Base-by-base conservation (phyloP, 2,888 invertebrate species). In the Tetragonisca angustula region DNA sequence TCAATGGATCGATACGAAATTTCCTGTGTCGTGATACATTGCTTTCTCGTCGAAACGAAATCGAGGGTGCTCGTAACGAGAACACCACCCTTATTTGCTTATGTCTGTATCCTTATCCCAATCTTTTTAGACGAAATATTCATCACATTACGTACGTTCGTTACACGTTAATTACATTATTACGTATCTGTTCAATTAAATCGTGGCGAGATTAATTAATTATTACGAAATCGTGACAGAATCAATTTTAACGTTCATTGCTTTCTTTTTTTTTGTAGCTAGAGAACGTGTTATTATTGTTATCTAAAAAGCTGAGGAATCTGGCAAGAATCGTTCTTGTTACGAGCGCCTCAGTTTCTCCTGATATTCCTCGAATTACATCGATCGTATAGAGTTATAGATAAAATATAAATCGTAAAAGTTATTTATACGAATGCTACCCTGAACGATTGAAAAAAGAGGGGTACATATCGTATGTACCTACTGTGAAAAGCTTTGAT, bases 401-500 rank as follows among this genome's bases (percentile, higher is more conserved):
- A 5, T 59, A 21, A 70, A 68, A 69, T 64, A 69, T 27, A 56
- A 81, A 72, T 69, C 49, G 69, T 73, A 68, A 54, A 62, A 80
- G 67, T 71, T 73, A 73, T 73, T 72, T n/a, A 76, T 69, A 76
- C 76, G 73, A 69, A 83, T 76, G 72, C 76, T 76, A 76, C 62
- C 69, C 72, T 73, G 72, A 76, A 73, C 59, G 82, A 76, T 83
- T 56, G 83, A 83, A 32, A 73, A 68, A 71, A 73, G 71, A 36
- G 21, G 71, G 50, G 21, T 56, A 49, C 56, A 36, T 24, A n/a
- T 17, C 36, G n/a, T 43, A 3, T 36, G 52, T 71, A 67, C 15
- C 56, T 77, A 78, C 70, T 4, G 24, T 74, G 71, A 61, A 71
- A 84, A 83, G 76, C 70, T 79, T 80, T 68, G 72, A 77, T 80